These are phyloP conservation scores for Hydraecia micacea DNA, from an alignment of 2,888 invertebrate genomes.

Conservation along the genomic window DNA sequence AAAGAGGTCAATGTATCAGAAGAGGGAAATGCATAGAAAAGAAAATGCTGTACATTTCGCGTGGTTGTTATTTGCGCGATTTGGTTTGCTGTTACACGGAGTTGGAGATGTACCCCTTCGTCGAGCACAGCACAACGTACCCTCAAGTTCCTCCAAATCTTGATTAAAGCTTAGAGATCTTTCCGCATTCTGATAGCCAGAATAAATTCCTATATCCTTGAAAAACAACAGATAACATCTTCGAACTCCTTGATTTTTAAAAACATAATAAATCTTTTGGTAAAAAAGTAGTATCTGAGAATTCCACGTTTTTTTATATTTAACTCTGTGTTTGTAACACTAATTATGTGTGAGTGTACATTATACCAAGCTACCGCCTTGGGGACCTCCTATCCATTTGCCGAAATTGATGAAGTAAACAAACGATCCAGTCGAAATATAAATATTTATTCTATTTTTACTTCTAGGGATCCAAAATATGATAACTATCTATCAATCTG, in stretches of 20 bases:
- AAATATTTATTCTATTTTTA: not conserved
- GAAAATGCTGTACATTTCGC: slow-evolving; percentile 77
- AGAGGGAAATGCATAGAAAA: slow-evolving; percentile 71
- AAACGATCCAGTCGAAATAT: not conserved
- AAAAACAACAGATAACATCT: not conserved
- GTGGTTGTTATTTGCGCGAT: slow-evolving; percentile 75
- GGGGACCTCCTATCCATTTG: not conserved
- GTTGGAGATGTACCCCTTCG: slow-evolving; percentile 9
- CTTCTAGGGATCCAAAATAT: not conserved
- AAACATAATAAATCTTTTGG: not conserved
- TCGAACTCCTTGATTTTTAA: not conserved
- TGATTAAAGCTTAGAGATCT: not conserved
- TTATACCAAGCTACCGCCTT: not conserved
- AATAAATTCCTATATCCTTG: not conserved
- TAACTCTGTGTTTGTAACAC: not conserved
- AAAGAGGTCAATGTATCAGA: slow-evolving; percentile 76
- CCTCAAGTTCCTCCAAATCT: slow-evolving; percentile 1
- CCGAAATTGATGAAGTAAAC: not conserved
- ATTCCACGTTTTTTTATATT: not conserved
- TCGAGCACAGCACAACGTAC: slow-evolving; percentile 11
- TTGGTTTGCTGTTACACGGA: slow-evolving; percentile 80
- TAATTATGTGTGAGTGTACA: not conserved
- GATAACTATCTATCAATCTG: not conserved
- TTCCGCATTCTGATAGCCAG: not conserved
- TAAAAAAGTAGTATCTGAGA: not conserved